Evolutionary conservation across 2,888 invertebrate species (phyloP).

Genomic region (Chalcis sispes): DNA sequence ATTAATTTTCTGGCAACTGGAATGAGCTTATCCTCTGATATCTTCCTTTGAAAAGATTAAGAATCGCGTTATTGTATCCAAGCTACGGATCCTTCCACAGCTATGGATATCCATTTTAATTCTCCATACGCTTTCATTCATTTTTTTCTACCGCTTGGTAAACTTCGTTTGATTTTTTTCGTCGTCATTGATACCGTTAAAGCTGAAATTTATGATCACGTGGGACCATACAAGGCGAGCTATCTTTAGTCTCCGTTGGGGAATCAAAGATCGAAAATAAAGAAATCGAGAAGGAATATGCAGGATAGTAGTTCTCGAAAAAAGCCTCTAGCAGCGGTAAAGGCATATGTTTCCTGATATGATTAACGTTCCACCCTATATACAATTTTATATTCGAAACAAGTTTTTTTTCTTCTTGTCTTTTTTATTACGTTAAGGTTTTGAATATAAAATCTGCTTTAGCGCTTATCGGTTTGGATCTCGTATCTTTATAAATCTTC

Average conservation of each 20-base stretch:
- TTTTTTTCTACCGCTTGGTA: background rate
- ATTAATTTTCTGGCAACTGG: too few relatives aligned
- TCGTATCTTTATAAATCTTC: too few relatives aligned
- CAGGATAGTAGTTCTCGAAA: background rate
- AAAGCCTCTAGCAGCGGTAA: background rate
- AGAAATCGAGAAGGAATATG: background rate
- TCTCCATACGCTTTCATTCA: background rate
- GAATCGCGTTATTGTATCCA: too few relatives aligned
- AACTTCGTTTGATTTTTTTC: background rate
- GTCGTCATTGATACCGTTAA: background rate
- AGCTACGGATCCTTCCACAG: too few relatives aligned
- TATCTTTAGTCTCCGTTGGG: background rate
- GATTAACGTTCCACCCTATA: conserved; percentile 1
- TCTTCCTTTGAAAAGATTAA: too few relatives aligned
- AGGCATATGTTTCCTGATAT: background rate
- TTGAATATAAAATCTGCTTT: too few relatives aligned
- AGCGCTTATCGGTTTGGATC: too few relatives aligned
- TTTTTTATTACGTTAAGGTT: too few relatives aligned
- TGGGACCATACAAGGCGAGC: background rate
- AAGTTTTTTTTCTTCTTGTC: background rate
- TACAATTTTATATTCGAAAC: background rate
- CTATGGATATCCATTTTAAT: too few relatives aligned
- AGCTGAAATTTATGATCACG: background rate
- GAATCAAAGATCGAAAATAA: conserved; percentile 16
- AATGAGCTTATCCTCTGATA: too few relatives aligned